Evolutionary conservation across 2,797 vertebrate genomes (phyloP), one percentile per base, ranked within the genome.

Genomic region (Artibeus lituratus): DNA sequence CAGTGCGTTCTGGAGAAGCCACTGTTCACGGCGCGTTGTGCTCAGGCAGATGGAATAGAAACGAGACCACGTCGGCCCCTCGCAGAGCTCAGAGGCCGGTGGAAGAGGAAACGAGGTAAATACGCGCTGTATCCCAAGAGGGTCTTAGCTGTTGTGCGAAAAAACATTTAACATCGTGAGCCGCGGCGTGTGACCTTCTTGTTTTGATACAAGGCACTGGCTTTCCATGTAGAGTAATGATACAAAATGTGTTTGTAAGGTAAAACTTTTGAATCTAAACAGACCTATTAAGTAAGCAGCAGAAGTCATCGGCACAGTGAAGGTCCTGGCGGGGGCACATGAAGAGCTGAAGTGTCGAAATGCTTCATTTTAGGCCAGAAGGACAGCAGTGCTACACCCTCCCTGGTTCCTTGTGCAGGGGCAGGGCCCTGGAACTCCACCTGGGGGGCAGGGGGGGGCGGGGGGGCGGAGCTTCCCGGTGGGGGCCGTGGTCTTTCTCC

Each of bases 41-140:
- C 10, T 57, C 29, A 7, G 51, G 49, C 62, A 7, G 26, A 59
- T 70, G 57, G 51, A 16, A 53, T 11, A 53, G 18, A 57, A 57
- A 44, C 0, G 10, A 82, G 78, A 29, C 10, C 2, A 5, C 0
- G 2, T 2, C 2, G 32, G 10, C 37, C 74, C 35, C 0, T 77
- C 26, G n/a, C 72, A 84, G 81, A 55, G 78, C 15, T 77, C 11
- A 12, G 29, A 42, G 39, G 6, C 15, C 8, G 3, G 19, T 4
- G 51, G 39, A 21, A 22, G 44, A 47, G n/a, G 44, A 55, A 42
- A 29, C 11, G 42, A n/a, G 19, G 69, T 47, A 42, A 72, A 3
- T 7, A 12, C 21, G 11, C 53, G 26, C 1, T 14, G 32, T n/a
- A 39, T 16, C 22, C 15, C 4, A 18, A 69, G 55, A 74, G 80